These are phyloP conservation scores for Hylaeus volcanicus DNA, from an alignment of 1,140 invertebrate genomes.

Conservation along the genomic window DNA sequence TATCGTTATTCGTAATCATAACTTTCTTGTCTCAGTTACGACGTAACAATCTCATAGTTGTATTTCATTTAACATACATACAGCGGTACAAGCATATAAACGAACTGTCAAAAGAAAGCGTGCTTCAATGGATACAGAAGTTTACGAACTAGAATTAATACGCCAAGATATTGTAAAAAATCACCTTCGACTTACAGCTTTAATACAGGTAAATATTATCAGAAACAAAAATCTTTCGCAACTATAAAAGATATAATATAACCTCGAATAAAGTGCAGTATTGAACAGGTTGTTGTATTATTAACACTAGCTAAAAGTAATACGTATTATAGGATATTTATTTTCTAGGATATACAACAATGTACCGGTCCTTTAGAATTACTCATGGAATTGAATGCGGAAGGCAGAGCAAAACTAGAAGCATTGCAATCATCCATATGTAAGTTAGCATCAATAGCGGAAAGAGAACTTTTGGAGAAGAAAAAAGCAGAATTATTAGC, in stretches of 20 bases:
- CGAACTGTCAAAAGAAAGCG: constrained; percentile 12
- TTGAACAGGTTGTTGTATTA: constrained; percentile 17
- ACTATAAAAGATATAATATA: not conserved
- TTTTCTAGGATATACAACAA: constrained; percentile 84
- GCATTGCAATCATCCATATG: constrained; percentile 85
- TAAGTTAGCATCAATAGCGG: constrained; percentile 84
- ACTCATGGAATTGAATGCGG: constrained; percentile 87
- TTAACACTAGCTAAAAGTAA: not conserved
- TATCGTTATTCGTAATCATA: not conserved
- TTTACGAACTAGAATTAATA: constrained; percentile 65
- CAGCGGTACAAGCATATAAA: not conserved
- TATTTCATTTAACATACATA: constrained; percentile 14
- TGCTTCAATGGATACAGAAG: constrained; percentile 62
- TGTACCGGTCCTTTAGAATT: constrained; percentile 85
- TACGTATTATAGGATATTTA: constrained; percentile 80
- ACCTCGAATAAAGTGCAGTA: constrained; percentile 5
- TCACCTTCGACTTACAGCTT: constrained; percentile 87
- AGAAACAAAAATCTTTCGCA: not conserved
- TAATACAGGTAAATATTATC: constrained; percentile 85
- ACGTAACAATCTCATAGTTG: not conserved
- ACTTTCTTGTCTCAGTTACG: not conserved
- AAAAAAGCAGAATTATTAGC: constrained; percentile 83
- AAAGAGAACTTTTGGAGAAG: constrained; percentile 83
- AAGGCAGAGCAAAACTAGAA: constrained; percentile 85
- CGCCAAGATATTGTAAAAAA: constrained; percentile 86